phyloP scores from a whole-genome alignment of 2,888 invertebrate species.

The Gonocerus acuteangulatus region DNA sequence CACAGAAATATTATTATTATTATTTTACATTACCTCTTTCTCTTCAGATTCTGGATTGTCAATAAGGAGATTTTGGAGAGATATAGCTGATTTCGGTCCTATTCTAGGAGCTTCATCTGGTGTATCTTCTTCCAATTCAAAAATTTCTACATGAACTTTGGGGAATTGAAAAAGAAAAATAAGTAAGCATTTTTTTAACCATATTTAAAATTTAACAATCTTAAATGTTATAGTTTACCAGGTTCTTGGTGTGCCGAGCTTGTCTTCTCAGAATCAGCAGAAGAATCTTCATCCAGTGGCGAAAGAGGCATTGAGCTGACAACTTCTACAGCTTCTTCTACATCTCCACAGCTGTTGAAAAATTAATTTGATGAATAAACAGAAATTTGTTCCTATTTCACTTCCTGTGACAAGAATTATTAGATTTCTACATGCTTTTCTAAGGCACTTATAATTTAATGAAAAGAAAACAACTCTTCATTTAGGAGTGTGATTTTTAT shows the following conservation, averaged over 20 bases:
- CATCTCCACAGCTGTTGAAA: constrained; percentile 30
- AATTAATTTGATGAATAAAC: too few relatives aligned
- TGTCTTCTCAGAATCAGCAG: constrained; percentile 46
- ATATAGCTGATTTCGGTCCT: constrained; percentile 31
- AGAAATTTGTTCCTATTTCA: not conserved
- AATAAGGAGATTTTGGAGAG: constrained; percentile 36
- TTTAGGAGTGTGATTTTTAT: too few relatives aligned
- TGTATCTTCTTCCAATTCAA: constrained; percentile 62
- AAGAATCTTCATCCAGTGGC: constrained; percentile 51
- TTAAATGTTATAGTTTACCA: too few relatives aligned
- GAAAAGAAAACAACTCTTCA: too few relatives aligned
- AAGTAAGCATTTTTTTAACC: too few relatives aligned
- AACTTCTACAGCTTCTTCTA: constrained; percentile 36
- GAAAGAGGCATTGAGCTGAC: constrained; percentile 42
- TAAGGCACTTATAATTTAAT: too few relatives aligned
- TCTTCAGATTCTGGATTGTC: constrained; percentile 35
- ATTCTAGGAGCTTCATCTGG: constrained; percentile 31
- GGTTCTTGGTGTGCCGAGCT: constrained; percentile 5
- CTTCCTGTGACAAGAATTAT: not conserved
- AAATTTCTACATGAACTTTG: constrained; percentile 50
- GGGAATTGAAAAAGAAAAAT: constrained; percentile 1
- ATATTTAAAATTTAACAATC: not conserved
- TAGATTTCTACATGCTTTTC: too few relatives aligned
- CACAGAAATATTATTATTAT: too few relatives aligned
- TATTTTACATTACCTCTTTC: constrained; percentile 30